A percentile compares a stretch with the other conserved stretches of the same genome.
Evolutionary conservation across 2,888 invertebrate species (phyloP).

Genomic region (Drosophila eohydei): DNA sequence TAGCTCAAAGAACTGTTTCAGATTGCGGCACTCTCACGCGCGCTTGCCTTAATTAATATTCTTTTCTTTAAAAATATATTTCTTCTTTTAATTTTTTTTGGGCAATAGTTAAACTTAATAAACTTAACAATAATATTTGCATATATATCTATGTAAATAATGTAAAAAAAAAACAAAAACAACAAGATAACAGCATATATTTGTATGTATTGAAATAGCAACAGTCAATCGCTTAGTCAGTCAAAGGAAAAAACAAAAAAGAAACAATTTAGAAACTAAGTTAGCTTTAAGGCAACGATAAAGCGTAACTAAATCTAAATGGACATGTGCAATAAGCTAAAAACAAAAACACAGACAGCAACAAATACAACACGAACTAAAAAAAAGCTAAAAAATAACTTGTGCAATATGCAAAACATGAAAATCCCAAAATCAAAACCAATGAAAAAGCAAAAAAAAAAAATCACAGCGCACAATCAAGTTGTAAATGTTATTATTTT

Average conservation of each 20-base stretch:
- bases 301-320: slow-evolving; percentile 36
- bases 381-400: slow-evolving; percentile 1
- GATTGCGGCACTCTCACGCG: slow-evolving; percentile 68
- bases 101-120: slow-evolving; percentile 64
- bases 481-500: slow-evolving; percentile 19
- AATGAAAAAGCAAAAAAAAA: slow-evolving; percentile 15
- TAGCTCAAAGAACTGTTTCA: neutral
- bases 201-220: slow-evolving; percentile 29
- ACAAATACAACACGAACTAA: slow-evolving; percentile 14
- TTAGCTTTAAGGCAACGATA: slow-evolving; percentile 38
- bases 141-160: slow-evolving; percentile 18
- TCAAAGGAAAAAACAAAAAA: slow-evolving; percentile 27
- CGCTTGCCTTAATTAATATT: slow-evolving; percentile 29
- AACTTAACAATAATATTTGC: slow-evolving; percentile 26
- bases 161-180: slow-evolving; percentile 12
- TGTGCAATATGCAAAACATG: slow-evolving; percentile 44
- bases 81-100: slow-evolving; percentile 25
- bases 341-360: slow-evolving; percentile 23
- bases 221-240: slow-evolving; percentile 65
- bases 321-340: slow-evolving; percentile 60
- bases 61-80: neutral
- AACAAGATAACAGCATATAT: slow-evolving; percentile 6
- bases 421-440: slow-evolving; percentile 28
- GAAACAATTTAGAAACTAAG: slow-evolving; percentile 37
- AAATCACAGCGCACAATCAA: slow-evolving; percentile 47